phyloP scores from a whole-genome alignment of 2,113 vertebrate genomes.

The Chionomys nivalis region DNA sequence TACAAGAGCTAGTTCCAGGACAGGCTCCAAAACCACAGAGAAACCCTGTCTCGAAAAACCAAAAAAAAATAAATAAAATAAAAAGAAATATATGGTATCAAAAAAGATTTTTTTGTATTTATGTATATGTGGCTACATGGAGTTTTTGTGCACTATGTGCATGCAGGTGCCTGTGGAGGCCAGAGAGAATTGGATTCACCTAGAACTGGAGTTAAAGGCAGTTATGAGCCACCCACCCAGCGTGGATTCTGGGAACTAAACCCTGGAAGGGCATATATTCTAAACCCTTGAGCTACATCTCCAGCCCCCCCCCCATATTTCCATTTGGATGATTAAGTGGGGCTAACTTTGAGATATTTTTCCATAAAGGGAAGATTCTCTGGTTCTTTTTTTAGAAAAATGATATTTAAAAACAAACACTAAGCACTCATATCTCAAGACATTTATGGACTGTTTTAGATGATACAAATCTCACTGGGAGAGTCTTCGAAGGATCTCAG shows the following conservation, averaged over 20 bases:
- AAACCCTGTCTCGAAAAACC: no score
- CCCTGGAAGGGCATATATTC: not conserved
- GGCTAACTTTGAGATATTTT: slow-evolving; percentile 43
- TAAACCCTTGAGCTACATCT: not conserved
- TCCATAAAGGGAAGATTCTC: slow-evolving; percentile 25
- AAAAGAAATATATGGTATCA: no score
- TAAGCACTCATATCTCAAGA: not conserved
- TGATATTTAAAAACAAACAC: slow-evolving; percentile 56
- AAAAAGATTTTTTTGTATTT: not conserved
- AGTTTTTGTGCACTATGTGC: not conserved
- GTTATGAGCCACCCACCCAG: not conserved
- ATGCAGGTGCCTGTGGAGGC: not conserved
- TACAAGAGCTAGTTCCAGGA: no score
- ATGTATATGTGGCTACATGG: not conserved
- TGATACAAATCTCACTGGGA: not conserved
- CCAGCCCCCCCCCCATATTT: not conserved
- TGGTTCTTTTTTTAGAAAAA: slow-evolving; percentile 15
- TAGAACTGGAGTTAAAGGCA: not conserved
- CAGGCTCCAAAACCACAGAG: no score
- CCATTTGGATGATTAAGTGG: slow-evolving; percentile 22
- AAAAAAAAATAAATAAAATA: no score
- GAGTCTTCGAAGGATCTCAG: slow-evolving; percentile 46
- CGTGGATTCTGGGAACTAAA: not conserved
- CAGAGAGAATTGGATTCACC: not conserved
- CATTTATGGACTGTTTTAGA: slow-evolving; percentile 46